Percentiles rank a stretch among this genome's conserved stretches.
These are phyloP conservation scores for Acanthosepion pharaonis DNA, from an alignment of 2,888 invertebrate genomes.

Conservation along the genomic window DNA sequence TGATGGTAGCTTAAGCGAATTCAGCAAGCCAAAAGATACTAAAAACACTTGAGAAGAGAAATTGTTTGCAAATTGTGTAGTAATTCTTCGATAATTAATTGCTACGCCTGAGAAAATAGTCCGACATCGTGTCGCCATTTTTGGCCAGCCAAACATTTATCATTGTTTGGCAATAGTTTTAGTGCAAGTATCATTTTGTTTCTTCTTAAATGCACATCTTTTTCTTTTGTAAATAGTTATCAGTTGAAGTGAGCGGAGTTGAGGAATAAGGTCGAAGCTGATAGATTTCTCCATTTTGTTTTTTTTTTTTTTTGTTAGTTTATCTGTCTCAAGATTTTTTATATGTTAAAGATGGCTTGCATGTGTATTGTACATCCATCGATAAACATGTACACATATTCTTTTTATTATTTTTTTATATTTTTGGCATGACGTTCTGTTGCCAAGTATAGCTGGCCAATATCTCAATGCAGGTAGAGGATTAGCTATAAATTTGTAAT, in stretches of 20 bases:
- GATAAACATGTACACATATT: background rate
- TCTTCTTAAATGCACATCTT: background rate
- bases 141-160: background rate
- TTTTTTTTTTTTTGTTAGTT: too few species aligned
- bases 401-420: too few species aligned
- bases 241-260: background rate
- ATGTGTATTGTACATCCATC: background rate
- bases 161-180: background rate
- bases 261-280: background rate
- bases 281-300: background rate
- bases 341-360: background rate
- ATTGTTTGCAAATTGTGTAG: background rate
- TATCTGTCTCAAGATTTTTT: background rate
- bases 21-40: background rate
- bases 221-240: background rate
- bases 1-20: background rate
- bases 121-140: background rate
- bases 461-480: background rate
- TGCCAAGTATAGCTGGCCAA: background rate
- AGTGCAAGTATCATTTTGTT: background rate
- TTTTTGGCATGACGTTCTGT: too few species aligned
- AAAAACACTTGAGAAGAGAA: background rate
- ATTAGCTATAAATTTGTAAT: background rate
- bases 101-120: conserved; percentile 5
- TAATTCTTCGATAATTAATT: conserved; percentile 1